Evolutionary conservation across 1,140 invertebrate genomes (phyloP), one percentile per base, ranked within the genome.

Genomic region (Gonioctena quinquepunctata): DNA sequence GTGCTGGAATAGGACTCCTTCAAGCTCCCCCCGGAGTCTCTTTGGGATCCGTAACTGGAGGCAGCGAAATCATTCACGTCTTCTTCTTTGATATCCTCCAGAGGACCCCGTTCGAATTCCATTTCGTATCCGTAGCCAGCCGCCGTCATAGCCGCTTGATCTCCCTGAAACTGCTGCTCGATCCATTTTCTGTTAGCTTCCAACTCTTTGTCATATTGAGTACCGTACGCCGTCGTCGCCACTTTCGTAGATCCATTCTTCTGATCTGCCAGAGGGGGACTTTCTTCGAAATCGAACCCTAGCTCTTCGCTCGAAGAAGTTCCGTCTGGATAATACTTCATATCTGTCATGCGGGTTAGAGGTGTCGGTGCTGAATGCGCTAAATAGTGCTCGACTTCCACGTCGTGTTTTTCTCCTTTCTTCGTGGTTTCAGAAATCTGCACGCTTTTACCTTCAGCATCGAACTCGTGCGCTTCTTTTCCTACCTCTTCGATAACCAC

Each of bases 81-180:
- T 81, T 94, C 93, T 84, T 96, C 95, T 84, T 95, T 95, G 56
- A 96, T 95, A 78, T 96, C 94, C 84, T 96, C 94, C 22, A 96
- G 81, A n/a, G 93, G 92, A 16, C 91, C 91, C 65, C 92, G 85
- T 65, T 90, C 89, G 70, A 88, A 90, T 48, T 89, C 88, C 72
- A 89, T 85, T 76, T 93, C 91, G 71, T 93, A 92, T 56, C 90
- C 90, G 74, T 88, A 89, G 0, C 86, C 86, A 70, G 90, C 89
- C 4, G 89, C 83, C 18, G 88, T 84, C 80, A 90, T 89, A 18
- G 88, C 88, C 64, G 90, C 87, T 61, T 87, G 80, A 60, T 91
- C 89, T 4, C 88, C 88, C 72, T 90, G 88, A 73, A 95, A 92
- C 73, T 95, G 93, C 89, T 94, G 93, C 83, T 95, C 93, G 56